Percentiles rank a stretch among this genome's conserved stretches.
Conservation (phyloP, 2,797 vertebrate species). For the Crypturellus tataupa region DNA sequence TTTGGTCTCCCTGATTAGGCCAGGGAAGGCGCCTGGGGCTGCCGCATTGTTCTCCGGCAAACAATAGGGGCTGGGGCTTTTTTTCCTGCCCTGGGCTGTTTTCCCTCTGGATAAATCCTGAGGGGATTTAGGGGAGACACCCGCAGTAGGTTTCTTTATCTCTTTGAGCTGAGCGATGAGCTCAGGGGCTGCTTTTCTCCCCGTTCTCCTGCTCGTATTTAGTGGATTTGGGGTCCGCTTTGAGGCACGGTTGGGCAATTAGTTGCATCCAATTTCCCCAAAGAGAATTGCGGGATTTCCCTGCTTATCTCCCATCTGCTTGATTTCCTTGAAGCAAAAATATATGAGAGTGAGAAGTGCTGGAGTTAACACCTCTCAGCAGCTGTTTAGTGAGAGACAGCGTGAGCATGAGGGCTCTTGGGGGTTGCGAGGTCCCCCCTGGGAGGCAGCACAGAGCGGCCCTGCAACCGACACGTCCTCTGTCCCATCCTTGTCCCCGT, state of each 20-base stretch:
- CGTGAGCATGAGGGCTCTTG: background rate
- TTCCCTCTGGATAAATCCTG: background rate
- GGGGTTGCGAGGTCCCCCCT: background rate
- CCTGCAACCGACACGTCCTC: background rate
- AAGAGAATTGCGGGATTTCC: background rate
- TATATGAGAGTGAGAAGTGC: background rate
- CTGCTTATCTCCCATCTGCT: background rate
- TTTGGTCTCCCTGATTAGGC: background rate
- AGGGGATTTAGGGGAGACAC: background rate
- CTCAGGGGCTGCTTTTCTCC: background rate
- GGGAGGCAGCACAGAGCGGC: background rate
- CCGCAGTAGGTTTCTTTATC: background rate
- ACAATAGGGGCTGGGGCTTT: background rate
- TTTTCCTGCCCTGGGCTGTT: background rate
- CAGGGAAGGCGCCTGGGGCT: background rate
- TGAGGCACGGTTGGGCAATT: background rate
- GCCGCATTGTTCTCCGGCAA: background rate
- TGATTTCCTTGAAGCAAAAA: background rate
- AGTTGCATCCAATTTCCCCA: too few species aligned
- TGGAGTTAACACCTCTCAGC: background rate
- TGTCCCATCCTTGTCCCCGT: background rate
- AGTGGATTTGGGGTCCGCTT: background rate
- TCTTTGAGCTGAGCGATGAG: accelerated
- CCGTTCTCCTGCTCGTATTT: background rate
- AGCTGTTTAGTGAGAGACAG: background rate